Evolutionary conservation across 64 coral and sea anemone genomes (phyloP).

Genomic region (Trachythela sp.): DNA sequence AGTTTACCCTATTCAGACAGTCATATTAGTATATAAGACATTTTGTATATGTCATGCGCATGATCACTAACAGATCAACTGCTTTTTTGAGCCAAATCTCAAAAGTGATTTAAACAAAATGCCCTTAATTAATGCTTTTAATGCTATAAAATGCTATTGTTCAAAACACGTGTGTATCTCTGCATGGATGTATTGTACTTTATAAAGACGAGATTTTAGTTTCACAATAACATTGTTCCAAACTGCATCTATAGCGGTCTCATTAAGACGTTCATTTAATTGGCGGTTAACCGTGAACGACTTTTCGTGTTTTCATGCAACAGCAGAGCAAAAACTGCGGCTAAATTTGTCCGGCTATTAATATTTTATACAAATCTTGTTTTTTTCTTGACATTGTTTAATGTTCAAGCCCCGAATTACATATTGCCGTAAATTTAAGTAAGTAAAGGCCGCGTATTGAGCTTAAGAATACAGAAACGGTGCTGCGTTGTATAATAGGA

Average conservation of each 20-base stretch:
- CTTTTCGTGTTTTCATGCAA: background rate
- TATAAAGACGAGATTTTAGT: background rate
- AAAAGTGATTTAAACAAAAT: too few relatives aligned
- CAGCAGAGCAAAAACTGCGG: background rate
- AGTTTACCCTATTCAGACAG: too few relatives aligned
- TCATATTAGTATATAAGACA: too few relatives aligned
- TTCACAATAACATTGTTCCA: background rate
- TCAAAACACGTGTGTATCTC: background rate
- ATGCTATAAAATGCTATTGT: background rate
- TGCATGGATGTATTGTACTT: background rate
- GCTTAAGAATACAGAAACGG: background rate
- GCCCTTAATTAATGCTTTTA: background rate
- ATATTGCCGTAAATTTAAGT: background rate
- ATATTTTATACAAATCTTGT: constrained; percentile 11
- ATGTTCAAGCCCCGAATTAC: background rate
- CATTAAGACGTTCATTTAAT: background rate
- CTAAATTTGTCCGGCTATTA: background rate
- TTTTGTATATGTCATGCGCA: too few relatives aligned
- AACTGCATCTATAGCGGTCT: background rate
- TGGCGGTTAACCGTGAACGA: background rate
- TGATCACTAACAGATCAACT: too few relatives aligned
- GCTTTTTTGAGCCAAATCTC: too few relatives aligned
- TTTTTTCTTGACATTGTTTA: background rate
- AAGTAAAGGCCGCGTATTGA: background rate
- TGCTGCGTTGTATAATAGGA: background rate